Evolutionary conservation across 2,113 vertebrate species (phyloP).

Genomic region (Girardinichthys multiradiatus): DNA sequence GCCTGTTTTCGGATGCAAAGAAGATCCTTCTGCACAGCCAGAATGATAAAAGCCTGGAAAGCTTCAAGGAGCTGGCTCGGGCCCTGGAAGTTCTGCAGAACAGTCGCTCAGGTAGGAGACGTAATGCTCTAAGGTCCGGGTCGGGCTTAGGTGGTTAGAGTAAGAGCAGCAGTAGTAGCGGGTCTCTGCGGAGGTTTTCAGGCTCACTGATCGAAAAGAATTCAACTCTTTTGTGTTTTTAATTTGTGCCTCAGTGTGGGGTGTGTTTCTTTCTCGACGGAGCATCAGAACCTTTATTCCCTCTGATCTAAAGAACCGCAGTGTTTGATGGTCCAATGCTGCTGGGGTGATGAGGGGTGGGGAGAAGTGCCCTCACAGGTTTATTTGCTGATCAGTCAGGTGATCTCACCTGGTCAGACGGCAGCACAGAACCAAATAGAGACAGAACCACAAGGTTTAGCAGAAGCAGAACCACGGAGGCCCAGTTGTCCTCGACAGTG

Average conservation of each 20-base stretch:
- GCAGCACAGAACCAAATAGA: not conserved
- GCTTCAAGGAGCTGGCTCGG: slow-evolving; percentile 76
- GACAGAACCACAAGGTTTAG: too few species aligned
- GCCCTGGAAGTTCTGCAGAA: slow-evolving; percentile 81
- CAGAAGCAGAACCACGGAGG: too few species aligned
- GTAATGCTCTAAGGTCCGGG: not conserved
- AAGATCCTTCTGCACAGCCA: slow-evolving; percentile 93
- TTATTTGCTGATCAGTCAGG: not conserved
- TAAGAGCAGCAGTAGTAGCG: not conserved
- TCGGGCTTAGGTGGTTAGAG: not conserved
- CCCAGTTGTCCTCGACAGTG: too few species aligned
- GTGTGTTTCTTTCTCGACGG: slow-evolving; percentile 26
- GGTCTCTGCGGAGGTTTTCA: slow-evolving; percentile 24
- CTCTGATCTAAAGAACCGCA: not conserved
- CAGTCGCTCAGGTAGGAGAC: slow-evolving; percentile 80
- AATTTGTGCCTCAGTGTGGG: slow-evolving; percentile 18
- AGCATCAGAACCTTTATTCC: slow-evolving; percentile 10
- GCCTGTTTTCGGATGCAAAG: slow-evolving; percentile 90
- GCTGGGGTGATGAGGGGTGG: slow-evolving; percentile 7
- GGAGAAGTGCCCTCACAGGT: not conserved
- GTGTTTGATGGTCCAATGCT: not conserved
- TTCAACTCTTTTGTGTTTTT: slow-evolving; percentile 52
- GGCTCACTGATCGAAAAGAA: slow-evolving; percentile 44
- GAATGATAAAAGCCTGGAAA: slow-evolving; percentile 85
- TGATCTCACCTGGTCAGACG: not conserved